Evolutionary conservation across 2,797 vertebrate genomes (phyloP), one percentile per base, ranked within the genome.

Genomic region (Glossophaga mutica): DNA sequence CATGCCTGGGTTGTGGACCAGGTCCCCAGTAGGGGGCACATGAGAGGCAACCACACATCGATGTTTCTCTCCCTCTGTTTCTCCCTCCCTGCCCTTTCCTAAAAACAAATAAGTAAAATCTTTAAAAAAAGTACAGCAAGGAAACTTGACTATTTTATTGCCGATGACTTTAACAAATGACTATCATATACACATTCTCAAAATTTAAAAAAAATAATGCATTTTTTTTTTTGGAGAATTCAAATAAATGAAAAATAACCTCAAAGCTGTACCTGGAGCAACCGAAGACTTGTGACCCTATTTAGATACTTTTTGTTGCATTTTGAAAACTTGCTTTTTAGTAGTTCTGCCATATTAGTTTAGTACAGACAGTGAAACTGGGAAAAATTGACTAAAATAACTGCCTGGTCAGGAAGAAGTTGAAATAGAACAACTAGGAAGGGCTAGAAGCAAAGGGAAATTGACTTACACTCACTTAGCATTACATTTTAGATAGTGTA

Each of bases 381-480:
- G 78, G 67, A 70, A 92, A 96, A 87, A 37, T 74, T 68, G 74
- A 65, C 82, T 84, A 68, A 95, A 94, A 59, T 94, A 92, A 96
- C 77, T 92, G 62, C 85, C 44, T 84, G 44, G 24, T 91, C 59
- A 87, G 86, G 59, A 52, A 86, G 55, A 89, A 62, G 32, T 55
- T 18, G 22, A 68, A 93, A 34, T 62, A 73, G 74, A 81, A 90
- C 50, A 93, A 87, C 94, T 65, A 48, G 50, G 21, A 48, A 77
- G 93, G 78, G 46, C 16, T 77, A 71, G 42, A 86, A 93, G 70
- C 65, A 87, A 89, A 94, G 65, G 78, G 74, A 94, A 91, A 57
- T 26, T 62, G 52, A 55, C 83, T 97, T 62, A 84, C 89, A 91
- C 37, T 94, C 67, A 86, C 34, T 83, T 73, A 94, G 70, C 62